Evolutionary conservation across 2,113 vertebrate species (phyloP).

Genomic region (Piprites chloris): DNA sequence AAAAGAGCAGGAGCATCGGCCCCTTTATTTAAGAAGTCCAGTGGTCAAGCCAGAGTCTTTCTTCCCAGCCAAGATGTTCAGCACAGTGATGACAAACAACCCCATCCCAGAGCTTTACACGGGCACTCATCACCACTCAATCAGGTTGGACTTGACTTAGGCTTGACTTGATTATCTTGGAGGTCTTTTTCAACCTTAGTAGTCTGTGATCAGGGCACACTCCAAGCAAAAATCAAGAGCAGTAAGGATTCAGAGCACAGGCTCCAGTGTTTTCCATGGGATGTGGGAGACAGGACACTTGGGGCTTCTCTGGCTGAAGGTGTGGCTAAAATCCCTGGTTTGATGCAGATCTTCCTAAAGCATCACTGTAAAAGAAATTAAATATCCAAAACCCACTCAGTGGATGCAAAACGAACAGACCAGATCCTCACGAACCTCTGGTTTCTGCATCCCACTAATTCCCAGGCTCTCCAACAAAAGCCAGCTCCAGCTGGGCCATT

Average conservation of each 20-base stretch:
- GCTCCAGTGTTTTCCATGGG: rapidly evolving
- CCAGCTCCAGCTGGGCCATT: neutral
- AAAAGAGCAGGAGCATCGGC: neutral
- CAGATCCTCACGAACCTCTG: neutral
- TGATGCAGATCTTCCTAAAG: neutral
- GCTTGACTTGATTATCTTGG: neutral
- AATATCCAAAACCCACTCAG: neutral
- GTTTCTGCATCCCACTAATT: neutral
- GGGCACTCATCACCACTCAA: neutral
- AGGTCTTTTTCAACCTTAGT: neutral
- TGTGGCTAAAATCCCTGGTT: neutral
- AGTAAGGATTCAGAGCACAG: neutral
- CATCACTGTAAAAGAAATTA: neutral
- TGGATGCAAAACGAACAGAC: neutral
- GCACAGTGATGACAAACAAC: neutral
- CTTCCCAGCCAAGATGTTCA: neutral
- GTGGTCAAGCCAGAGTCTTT: neutral
- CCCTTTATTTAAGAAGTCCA: neutral
- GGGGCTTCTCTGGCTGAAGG: neutral
- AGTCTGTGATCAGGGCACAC: neutral
- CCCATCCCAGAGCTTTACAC: neutral
- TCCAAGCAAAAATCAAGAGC: neutral
- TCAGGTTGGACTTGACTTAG: neutral
- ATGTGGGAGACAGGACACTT: neutral
- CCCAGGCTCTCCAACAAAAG: neutral